Evolutionary conservation across 2,888 invertebrate species (phyloP), one percentile per base, ranked within the genome.

Genomic region (Euproctis similis): DNA sequence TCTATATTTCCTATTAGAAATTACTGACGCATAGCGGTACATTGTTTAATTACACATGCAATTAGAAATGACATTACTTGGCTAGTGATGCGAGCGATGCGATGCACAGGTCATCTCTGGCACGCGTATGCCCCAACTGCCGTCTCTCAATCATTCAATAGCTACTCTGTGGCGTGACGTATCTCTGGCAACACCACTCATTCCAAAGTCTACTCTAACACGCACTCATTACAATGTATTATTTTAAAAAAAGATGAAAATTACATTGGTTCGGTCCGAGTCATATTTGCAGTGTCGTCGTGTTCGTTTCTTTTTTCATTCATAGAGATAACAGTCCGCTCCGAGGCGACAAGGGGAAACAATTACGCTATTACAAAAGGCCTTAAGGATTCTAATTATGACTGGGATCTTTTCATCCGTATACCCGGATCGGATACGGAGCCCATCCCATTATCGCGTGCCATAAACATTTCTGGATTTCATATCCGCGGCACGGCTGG

Each of bases 401-500:
- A 65, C 64, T 56, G 64, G 65, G n/a, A 63, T 63, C 69, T 65
- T 70, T 73, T 71, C 66, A 68, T 66, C 68, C 64, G 67, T 62
- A 66, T 70, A 65, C 62, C 62, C 64, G 66, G 75, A 78, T 81
- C 77, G 72, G 75, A 74, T 75, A 66, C 70, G 69, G 59, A 66
- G 63, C 63, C 69, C n/a, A 50, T 59, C 63, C 68, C 69, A 76
- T 81, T 77, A 81, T 75, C 73, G 67, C 61, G 64, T 57, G 59
- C 69, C 67, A 70, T 80, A 82, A 81, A 84, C 80, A 78, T 77
- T 81, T 78, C 68, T 73, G 75, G 70, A 74, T 82, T 81, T 78
- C 75, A 81, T 82, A 82, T 81, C 76, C 75, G 68, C 68, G 75
- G 74, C 71, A 74, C 74, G 72, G 70, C 63, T 65, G 65, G 73